Base-by-base conservation (phyloP, 2,113 vertebrate species). In the Chrysochloris asiatica region DNA sequence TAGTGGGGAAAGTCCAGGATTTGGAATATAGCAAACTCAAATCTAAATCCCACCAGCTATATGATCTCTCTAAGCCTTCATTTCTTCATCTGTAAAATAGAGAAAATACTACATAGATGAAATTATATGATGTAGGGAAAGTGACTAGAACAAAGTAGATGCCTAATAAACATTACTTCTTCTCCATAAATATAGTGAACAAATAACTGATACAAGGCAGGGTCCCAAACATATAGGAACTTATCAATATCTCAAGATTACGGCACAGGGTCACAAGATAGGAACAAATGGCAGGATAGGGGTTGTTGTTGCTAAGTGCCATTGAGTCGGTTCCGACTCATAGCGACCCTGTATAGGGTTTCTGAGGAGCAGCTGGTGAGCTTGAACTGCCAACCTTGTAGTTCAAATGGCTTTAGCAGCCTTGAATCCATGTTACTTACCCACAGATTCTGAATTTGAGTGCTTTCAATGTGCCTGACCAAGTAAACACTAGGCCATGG, bases 81-180 rank as follows among this genome's bases (percentile, higher is more conserved):
- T 56, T 88, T 94, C 30, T 59, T 73, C 28, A 73, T 48, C 36
- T 61, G 21, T 86, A 87, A 92, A 88, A 76, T 2, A 43, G 14
- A 90, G 22, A 54, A 21, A 77, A 82, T 69, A 52, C 26, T 52
- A 54, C 65, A 38, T 8, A 92, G 9, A 92, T 48, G 22, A 88
- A 83, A 81, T 63, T 56, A 63, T 16, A 92, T 2, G 22, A 88
- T 41, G 22, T 48, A 19, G 54, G 6, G 59, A 69, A 79, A 50
- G 28, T 65, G 26, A 84, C 0, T 56, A 80, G n/a, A 75, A 93
- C 72, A 81, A 47, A 90, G 61, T 4, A 89, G 63, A 79, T n/a
- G 11, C 36, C 71, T 48, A 80, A 72, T 16, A 83, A 91, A 84
- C 65, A 13, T 28, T 69, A 91, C 5, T 28, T 56, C 43, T 17